Evolutionary conservation across 2,888 invertebrate species (phyloP), one percentile per base, ranked within the genome.

Genomic region (Pemphredon lugubris): DNA sequence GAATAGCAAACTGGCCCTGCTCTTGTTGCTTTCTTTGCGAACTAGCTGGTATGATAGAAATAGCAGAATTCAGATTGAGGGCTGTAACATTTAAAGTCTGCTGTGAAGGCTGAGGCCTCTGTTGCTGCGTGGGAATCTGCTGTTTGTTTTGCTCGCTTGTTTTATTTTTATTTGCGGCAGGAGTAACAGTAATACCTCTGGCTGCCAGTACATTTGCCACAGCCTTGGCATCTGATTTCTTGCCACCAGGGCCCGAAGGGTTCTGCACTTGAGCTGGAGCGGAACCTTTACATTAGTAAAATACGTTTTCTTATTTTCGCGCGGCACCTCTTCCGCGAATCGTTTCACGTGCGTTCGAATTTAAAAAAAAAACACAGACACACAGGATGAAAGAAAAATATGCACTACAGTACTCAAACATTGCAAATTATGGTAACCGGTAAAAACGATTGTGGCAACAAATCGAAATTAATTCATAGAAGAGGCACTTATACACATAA

Each of bases 151-250:
- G 79, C 48, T 86, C 86, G 23, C 55, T 69, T 30, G 37, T 57
- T 53, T 85, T 88, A 76, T 79, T 88, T 83, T 91, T 91, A 7
- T 90, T 93, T 21, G 93, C 92, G 45, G 94, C 93, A 40, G 93
- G 92, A 45, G 95, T 95, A 0, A 96, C 93, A 32, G 95, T 95
- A 59, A 96, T 95, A 1, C 95, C 95, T 70, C 95, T 91, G 4
- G 94, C 94, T 2, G 95, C 95, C 65, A 96, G 88, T 64, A 95
- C 94, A 85, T 94, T 94, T 0, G 95, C 95, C 83, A 96, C 95
- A 0, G 94, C 94, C 83, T 93, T 94, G 0, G 95, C 94, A 86
- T 95, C 94, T 37, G 93, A 93, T 82, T 93, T 93, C 50, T 93
- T 93, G 1, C 90, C 69, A 7, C 73, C 65, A 7, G 83, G 72